Conservation (phyloP, 2,113 vertebrate genomes). For the Pollimyrus isidori region DNA sequence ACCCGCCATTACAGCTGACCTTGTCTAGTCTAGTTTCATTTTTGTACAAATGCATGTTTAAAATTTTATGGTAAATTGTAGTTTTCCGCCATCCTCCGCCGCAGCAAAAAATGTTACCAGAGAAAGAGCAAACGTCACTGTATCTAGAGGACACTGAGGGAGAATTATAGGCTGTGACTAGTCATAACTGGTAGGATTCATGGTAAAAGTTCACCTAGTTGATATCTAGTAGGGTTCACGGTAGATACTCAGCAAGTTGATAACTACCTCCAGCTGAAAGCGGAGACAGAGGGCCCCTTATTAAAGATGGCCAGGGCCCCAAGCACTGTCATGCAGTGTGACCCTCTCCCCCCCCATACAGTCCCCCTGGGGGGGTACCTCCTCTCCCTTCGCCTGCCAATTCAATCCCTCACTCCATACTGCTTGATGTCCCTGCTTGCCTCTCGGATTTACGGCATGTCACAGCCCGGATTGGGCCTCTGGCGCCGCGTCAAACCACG, state of each 20-base stretch:
- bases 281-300: background rate
- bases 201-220: background rate
- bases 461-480: slow-evolving; percentile 18
- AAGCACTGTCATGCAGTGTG: background rate
- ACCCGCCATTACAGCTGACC: background rate
- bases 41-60: too few species aligned
- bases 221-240: background rate
- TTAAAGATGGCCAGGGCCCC: background rate
- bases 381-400: background rate
- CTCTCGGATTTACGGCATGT: slow-evolving; percentile 43
- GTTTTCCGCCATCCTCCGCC: too few species aligned
- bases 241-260: background rate
- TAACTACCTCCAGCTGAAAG: background rate
- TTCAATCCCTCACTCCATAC: slow-evolving; percentile 9
- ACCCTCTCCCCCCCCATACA: background rate
- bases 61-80: too few species aligned
- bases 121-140: too few species aligned
- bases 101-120: too few species aligned
- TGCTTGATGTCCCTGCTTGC: slow-evolving; percentile 16
- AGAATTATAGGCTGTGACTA: too few species aligned
- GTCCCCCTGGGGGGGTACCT: background rate
- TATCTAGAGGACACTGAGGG: too few species aligned
- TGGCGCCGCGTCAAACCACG: slow-evolving; percentile 45
- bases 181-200: background rate
- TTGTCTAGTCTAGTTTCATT: too few species aligned